Conservation (phyloP, 2,113 vertebrate species). For the Todiramphus saurophagus region DNA sequence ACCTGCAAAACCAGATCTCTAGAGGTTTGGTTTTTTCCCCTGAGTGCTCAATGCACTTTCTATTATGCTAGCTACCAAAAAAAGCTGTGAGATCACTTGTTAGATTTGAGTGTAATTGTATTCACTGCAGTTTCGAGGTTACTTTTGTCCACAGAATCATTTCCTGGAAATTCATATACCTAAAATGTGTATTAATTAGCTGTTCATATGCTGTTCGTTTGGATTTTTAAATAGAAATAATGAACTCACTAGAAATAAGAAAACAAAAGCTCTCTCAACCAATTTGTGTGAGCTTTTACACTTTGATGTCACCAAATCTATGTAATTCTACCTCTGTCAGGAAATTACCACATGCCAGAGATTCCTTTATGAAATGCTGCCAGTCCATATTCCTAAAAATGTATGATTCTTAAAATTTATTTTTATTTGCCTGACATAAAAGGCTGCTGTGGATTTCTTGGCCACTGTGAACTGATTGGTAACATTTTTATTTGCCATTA, state of each 20-base stretch:
- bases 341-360: constrained; percentile 50
- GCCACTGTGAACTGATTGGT: neutral
- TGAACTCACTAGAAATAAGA: constrained; percentile 15
- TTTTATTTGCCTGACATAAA: constrained; percentile 20
- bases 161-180: neutral
- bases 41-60: neutral
- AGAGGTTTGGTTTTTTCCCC: neutral
- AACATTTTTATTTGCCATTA: neutral
- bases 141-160: neutral
- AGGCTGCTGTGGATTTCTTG: neutral
- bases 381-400: constrained; percentile 11
- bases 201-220: neutral
- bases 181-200: neutral
- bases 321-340: constrained; percentile 43
- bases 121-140: neutral
- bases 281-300: neutral
- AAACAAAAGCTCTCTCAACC: neutral
- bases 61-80: neutral
- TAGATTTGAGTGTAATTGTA: neutral
- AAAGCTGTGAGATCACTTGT: constrained; percentile 26
- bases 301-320: constrained; percentile 10
- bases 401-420: neutral
- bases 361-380: constrained; percentile 25
- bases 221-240: constrained; percentile 4
- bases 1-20: neutral